phyloP scores from a whole-genome alignment of 2,797 vertebrate genomes.

The Cetoscarus ocellatus region DNA sequence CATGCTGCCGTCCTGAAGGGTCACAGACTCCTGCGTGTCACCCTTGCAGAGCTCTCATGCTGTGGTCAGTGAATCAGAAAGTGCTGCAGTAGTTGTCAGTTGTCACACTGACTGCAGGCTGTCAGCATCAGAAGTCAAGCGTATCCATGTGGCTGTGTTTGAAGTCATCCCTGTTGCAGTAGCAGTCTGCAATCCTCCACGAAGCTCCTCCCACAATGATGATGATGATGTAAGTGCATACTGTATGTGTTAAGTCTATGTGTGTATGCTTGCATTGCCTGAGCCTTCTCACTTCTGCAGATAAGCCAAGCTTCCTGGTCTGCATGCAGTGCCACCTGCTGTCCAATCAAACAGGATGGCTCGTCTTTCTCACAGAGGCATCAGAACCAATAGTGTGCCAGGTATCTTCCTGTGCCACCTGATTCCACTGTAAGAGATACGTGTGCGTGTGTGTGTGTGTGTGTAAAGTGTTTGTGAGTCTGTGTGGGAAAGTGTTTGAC shows the following conservation, averaged over 20 bases:
- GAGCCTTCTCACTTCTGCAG: constrained; percentile 64
- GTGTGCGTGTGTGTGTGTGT: constrained; percentile 1
- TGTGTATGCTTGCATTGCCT: constrained; percentile 52
- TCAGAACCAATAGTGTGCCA: constrained; percentile 48
- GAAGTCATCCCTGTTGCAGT: constrained; percentile 71
- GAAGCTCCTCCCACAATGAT: constrained; percentile 73
- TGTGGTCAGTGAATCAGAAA: constrained; percentile 38
- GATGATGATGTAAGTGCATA: constrained; percentile 72
- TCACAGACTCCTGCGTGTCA: constrained; percentile 46
- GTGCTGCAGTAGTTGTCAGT: constrained; percentile 37
- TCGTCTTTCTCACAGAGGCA: constrained; percentile 11
- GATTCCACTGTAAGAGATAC: constrained; percentile 28
- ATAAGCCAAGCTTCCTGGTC: constrained; percentile 59
- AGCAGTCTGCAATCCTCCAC: constrained; percentile 70
- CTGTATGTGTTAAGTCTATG: constrained; percentile 55
- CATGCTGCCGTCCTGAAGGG: constrained; percentile 80
- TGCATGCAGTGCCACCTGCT: constrained; percentile 71
- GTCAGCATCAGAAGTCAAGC: constrained; percentile 21
- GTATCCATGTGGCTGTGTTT: constrained; percentile 36
- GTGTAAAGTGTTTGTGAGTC: neutral
- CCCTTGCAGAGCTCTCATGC: constrained; percentile 39
- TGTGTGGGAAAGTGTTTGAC: constrained; percentile 1
- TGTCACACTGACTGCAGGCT: constrained; percentile 43
- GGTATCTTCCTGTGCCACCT: constrained; percentile 31
- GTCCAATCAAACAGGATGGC: constrained; percentile 49